Evolutionary conservation across 2,113 vertebrate species (phyloP), one percentile per base, ranked within the genome.

Genomic region (Nannobrachium achirus): DNA sequence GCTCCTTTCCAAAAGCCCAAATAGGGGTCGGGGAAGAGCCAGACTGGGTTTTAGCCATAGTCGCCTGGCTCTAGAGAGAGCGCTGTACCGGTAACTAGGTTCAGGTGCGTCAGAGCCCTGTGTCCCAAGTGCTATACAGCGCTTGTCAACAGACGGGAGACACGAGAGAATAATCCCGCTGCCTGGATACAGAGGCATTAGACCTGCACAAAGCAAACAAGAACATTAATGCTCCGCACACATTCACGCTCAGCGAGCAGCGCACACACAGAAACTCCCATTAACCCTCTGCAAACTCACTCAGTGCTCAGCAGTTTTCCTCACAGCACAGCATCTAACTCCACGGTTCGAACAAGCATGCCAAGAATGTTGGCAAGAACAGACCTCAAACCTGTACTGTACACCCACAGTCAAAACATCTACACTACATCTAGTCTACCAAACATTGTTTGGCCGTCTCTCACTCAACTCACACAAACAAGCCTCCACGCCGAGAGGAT

Each of bases 121-220:
- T 13, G 73, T 88, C 76, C 70, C 74, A 9, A 41, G 53, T 62
- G 71, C 61, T 10, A 11, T 33, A n/a, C n/a, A 4, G 25, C 25
- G 76, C 41, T 55, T 65, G 66, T 76, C 71, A 89, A 86, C 80
- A 81, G 68, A 71, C 52, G 50, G 46, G 81, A 81, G 70, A 75
- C 25, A 14, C 81, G 81, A 82, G 80, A 80, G 84, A 83, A 76
- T 89, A 90, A 60, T 75, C 73, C 57, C 49, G 84, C 81, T 89
- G 85, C 85, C 63, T 80, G 80, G 84, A 82, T 76, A 91, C 86
- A 63, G 73, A 77, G 53, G 66, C 74, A 87, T 83, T 81, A 85
- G 76, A 83, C 68, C 70, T 83, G 78, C 66, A 71, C 79, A 71
- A 71, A 86, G 82, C 84, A 82, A 85, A 78, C 69, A 64, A 71